These are phyloP conservation scores for Polypterus bichir DNA, from an alignment of 2,113 vertebrate species.

Conservation along the genomic window DNA sequence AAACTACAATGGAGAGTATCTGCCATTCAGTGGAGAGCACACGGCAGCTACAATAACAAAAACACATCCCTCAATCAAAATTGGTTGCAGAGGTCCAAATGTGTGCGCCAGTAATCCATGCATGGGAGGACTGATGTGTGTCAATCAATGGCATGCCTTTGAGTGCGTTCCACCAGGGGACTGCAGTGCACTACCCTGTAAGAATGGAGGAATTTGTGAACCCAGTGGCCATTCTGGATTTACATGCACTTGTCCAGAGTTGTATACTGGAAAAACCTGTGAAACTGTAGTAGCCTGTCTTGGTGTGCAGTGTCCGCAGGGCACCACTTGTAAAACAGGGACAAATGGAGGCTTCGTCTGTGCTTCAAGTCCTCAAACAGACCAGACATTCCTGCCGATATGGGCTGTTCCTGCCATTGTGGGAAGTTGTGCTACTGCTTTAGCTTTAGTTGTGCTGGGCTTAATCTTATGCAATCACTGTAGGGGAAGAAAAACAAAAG, in stretches of 20 bases:
- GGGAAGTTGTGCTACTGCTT: slow-evolving; percentile 75
- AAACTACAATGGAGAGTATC: slow-evolving; percentile 69
- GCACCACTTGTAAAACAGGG: slow-evolving; percentile 56
- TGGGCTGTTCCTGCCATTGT: slow-evolving; percentile 94
- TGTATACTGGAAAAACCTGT: slow-evolving; percentile 63
- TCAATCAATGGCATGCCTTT: slow-evolving; percentile 87
- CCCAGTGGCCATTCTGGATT: slow-evolving; percentile 52
- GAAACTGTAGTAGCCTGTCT: slow-evolving; percentile 75
- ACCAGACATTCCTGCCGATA: slow-evolving; percentile 68
- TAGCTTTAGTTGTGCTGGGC: slow-evolving; percentile 79
- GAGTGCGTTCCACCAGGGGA: slow-evolving; percentile 78
- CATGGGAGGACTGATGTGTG: slow-evolving; percentile 77
- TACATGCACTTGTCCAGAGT: slow-evolving; percentile 75
- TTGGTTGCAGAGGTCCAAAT: slow-evolving; percentile 81
- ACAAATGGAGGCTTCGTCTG: slow-evolving; percentile 58
- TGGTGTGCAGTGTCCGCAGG: slow-evolving; percentile 62
- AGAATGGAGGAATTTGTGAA: slow-evolving; percentile 79
- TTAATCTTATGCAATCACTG: slow-evolving; percentile 91
- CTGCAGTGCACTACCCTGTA: slow-evolving; percentile 77
- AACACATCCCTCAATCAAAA: slow-evolving; percentile 69
- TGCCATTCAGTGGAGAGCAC: slow-evolving; percentile 80
- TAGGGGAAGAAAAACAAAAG: slow-evolving; percentile 56
- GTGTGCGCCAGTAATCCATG: slow-evolving; percentile 84
- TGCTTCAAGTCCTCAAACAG: slow-evolving; percentile 32
- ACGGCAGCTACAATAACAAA: slow-evolving; percentile 59